Conservation (phyloP, 2,797 vertebrate species). For the Sarcophilus harrisii region DNA sequence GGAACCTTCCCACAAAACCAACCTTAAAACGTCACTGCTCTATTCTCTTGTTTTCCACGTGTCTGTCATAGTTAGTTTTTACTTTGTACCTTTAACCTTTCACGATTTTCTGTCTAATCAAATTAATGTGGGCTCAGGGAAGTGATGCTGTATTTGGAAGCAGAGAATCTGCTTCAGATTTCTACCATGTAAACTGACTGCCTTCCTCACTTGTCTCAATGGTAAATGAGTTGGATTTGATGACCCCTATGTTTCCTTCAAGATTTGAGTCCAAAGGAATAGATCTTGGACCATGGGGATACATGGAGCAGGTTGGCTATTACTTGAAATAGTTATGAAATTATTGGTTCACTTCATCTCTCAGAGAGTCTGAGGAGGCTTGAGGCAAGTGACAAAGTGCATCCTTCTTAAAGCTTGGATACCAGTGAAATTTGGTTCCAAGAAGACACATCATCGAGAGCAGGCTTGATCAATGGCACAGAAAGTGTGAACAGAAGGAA, state of each 20-base stretch:
- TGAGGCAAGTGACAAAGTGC: background rate
- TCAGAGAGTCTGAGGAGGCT: background rate
- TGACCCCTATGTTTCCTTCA: background rate
- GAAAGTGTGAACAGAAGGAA: background rate
- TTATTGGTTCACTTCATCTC: background rate
- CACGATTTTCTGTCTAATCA: too few relatives aligned
- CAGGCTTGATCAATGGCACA: background rate
- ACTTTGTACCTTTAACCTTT: background rate
- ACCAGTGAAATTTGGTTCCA: background rate
- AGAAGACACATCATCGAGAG: background rate
- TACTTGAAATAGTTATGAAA: background rate
- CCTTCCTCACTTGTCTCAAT: background rate
- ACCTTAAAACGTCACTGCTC: accelerated
- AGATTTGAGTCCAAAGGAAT: background rate
- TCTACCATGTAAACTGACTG: background rate
- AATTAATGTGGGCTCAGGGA: background rate
- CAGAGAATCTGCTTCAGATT: background rate
- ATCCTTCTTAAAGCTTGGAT: background rate
- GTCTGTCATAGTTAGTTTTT: background rate
- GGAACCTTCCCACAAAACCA: background rate
- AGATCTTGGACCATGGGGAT: background rate
- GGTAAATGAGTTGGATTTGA: background rate
- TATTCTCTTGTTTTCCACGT: background rate
- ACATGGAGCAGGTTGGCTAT: background rate
- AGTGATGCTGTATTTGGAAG: background rate